Evolutionary conservation across 2,113 vertebrate genomes (phyloP).

Genomic region (Campylomormyrus numenius): DNA sequence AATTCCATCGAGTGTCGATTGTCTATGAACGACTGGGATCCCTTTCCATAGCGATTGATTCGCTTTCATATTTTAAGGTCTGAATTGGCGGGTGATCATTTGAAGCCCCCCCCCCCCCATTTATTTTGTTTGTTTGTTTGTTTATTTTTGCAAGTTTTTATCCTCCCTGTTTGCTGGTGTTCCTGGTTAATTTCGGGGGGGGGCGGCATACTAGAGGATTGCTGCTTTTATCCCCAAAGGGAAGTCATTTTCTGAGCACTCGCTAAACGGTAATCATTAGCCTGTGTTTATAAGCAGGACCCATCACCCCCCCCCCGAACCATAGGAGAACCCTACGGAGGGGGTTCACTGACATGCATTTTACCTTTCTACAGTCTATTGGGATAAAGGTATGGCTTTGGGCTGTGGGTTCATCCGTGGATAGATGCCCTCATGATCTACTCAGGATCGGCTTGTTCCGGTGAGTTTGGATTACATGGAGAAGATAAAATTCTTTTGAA

Average conservation of each 20-base stretch:
- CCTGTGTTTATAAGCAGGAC: neutral
- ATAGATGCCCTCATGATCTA: neutral
- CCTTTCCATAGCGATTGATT: neutral
- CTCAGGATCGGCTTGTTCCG: neutral
- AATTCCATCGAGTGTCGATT: neutral
- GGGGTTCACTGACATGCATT: neutral
- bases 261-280: neutral
- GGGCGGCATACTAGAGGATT: neutral
- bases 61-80: slow-evolving; percentile 2
- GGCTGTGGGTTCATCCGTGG: neutral
- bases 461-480: neutral
- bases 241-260: neutral
- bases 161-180: neutral
- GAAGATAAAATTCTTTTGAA: neutral
- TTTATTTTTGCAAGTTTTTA: neutral
- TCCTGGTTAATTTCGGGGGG: neutral
- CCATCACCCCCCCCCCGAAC: neutral
- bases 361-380: neutral
- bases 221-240: neutral
- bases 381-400: neutral
- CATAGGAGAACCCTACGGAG: too few species aligned
- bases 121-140: neutral
- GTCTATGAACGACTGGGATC: neutral
- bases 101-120: neutral
- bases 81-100: neutral